A percentile compares a stretch with the other conserved stretches of the same genome.
phyloP scores from a whole-genome alignment of 2,888 invertebrate genomes.

The Drosophila setosimentum region DNA sequence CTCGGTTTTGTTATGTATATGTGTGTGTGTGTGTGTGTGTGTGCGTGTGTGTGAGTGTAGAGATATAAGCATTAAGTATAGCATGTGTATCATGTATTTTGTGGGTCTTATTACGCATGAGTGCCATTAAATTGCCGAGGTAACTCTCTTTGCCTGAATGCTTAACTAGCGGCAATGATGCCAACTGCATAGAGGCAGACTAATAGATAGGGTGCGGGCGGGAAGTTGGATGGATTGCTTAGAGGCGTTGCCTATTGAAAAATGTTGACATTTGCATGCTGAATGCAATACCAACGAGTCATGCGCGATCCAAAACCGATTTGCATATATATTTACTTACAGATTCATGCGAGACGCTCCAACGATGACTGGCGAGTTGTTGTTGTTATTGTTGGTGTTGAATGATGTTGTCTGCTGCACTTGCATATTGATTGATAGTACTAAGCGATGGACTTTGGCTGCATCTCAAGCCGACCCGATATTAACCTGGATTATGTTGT shows the following conservation, averaged over 20 bases:
- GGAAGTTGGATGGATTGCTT: background rate
- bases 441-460: slow-evolving; percentile 42
- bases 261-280: slow-evolving; percentile 81
- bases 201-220: background rate
- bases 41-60: slow-evolving; percentile 7
- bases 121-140: slow-evolving; percentile 64
- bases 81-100: slow-evolving; percentile 64
- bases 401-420: slow-evolving; percentile 32
- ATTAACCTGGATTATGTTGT: slow-evolving; percentile 36
- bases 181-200: slow-evolving; percentile 26
- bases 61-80: slow-evolving; percentile 73
- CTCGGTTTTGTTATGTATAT: slow-evolving; percentile 17
- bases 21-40: background rate
- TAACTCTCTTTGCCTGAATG: slow-evolving; percentile 59
- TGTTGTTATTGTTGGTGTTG: slow-evolving; percentile 7
- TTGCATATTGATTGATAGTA: slow-evolving; percentile 50
- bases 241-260: slow-evolving; percentile 38
- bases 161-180: slow-evolving; percentile 51
- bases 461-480: slow-evolving; percentile 27
- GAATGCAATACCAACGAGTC: slow-evolving; percentile 73
- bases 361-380: slow-evolving; percentile 26
- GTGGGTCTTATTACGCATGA: slow-evolving; percentile 63
- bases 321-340: slow-evolving; percentile 60
- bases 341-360: slow-evolving; percentile 22
- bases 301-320: slow-evolving; percentile 60